Evolutionary conservation across 2,888 invertebrate genomes (phyloP).

Genomic region (Volucella bombylans): DNA sequence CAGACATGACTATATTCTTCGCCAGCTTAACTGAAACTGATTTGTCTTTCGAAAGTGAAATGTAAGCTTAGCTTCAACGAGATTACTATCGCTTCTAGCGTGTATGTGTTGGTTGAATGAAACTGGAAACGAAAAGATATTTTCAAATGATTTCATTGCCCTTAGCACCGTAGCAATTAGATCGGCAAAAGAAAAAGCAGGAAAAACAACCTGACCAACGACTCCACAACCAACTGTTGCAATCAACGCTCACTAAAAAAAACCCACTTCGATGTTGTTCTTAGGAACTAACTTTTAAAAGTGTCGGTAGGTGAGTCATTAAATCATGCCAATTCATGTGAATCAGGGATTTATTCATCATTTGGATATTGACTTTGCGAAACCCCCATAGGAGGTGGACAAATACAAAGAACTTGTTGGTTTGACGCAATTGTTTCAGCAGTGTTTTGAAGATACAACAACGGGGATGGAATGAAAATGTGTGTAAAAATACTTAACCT

Average conservation of each 20-base stretch:
- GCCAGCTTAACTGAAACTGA: constrained; percentile 39
- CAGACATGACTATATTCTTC: constrained; percentile 82
- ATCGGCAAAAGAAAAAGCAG: constrained; percentile 14
- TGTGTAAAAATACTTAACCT: constrained; percentile 17
- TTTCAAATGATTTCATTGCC: constrained; percentile 22
- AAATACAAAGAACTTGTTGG: neutral
- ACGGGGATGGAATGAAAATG: neutral
- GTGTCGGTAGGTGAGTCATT: constrained; percentile 34
- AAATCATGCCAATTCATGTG: constrained; percentile 8
- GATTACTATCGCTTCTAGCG: constrained; percentile 15
- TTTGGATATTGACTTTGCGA: constrained; percentile 3
- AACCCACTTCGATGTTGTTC: constrained; percentile 18
- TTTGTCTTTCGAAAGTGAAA: constrained; percentile 21
- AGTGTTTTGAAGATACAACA: neutral
- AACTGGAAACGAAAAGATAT: constrained; percentile 34
- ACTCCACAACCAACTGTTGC: constrained; percentile 66
- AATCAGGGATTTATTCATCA: constrained; percentile 31
- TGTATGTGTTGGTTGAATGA: constrained; percentile 25
- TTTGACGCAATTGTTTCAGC: constrained; percentile 10
- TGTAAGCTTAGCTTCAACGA: constrained; percentile 15
- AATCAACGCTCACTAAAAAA: constrained; percentile 29
- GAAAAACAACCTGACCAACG: constrained; percentile 19
- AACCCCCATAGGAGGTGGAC: constrained; percentile 4
- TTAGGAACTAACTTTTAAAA: constrained; percentile 23
- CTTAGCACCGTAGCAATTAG: constrained; percentile 27